A percentile compares a stretch with the other conserved stretches of the same genome.
These are phyloP conservation scores for Callionymus lyra DNA, from an alignment of 2,113 vertebrate genomes.

Conservation along the genomic window DNA sequence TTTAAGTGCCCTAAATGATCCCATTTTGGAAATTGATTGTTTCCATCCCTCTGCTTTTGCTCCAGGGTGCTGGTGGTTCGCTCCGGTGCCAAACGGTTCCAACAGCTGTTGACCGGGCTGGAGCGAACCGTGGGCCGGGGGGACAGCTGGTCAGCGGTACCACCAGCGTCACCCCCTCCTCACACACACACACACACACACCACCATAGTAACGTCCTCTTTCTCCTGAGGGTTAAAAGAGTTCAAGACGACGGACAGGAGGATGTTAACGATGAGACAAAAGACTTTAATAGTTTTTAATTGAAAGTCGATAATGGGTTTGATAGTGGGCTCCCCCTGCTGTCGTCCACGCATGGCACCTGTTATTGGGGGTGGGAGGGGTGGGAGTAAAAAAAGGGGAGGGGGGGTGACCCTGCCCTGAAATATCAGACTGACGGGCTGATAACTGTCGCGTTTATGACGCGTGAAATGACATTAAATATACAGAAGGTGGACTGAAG, in stretches of 20 bases:
- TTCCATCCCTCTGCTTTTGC: conserved; percentile 60
- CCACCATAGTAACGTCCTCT: conserved; percentile 9
- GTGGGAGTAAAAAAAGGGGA: background rate
- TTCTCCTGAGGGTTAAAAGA: conserved; percentile 56
- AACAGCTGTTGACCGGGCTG: conserved; percentile 87
- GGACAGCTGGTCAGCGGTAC: conserved; percentile 89
- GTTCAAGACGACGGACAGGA: conserved; percentile 62
- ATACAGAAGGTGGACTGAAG: conserved; percentile 32
- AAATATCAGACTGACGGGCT: conserved; percentile 49
- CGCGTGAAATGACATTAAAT: conserved; percentile 57
- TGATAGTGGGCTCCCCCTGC: conserved; percentile 53
- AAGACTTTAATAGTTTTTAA: conserved; percentile 76
- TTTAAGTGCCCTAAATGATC: conserved; percentile 85
- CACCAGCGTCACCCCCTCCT: conserved; percentile 8
- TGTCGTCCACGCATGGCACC: conserved; percentile 61
- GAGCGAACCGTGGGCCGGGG: conserved; percentile 62
- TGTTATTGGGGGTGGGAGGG: conserved; percentile 49
- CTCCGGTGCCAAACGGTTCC: conserved; percentile 68
- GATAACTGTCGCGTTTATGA: conserved; percentile 47
- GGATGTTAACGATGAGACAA: conserved; percentile 74
- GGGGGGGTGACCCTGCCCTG: conserved; percentile 35
- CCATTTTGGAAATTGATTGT: conserved; percentile 78
- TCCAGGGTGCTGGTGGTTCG: conserved; percentile 69
- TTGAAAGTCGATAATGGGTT: conserved; percentile 73
- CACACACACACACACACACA: background rate